Evolutionary conservation across 2,797 vertebrate genomes (phyloP).

Genomic region (Smutsia temminckii): DNA sequence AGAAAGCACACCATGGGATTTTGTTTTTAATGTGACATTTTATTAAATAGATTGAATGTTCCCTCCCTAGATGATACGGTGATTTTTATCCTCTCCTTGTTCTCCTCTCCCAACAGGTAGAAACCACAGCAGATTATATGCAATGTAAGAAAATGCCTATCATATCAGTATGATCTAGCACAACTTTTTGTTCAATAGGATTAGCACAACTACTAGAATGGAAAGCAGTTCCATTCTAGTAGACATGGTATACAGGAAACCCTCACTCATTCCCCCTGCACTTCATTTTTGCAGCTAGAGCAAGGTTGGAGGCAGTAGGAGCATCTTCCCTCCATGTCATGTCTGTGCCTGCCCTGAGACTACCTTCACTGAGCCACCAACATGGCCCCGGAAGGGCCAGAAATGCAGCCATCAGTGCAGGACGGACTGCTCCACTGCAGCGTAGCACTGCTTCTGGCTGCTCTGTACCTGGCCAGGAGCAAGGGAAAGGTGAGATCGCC

Average conservation of each 20-base stretch:
- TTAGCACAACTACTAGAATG: too few relatives aligned
- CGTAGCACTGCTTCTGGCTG: background rate
- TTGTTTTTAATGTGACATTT: constrained; percentile 5
- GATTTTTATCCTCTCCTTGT: background rate
- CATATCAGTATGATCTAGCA: background rate
- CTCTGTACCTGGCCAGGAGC: background rate
- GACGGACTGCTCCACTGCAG: background rate
- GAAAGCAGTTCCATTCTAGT: background rate
- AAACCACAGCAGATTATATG: constrained; percentile 17
- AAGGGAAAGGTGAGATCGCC: background rate
- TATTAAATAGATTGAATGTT: constrained; percentile 17
- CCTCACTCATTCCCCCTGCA: background rate
- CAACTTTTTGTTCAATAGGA: background rate
- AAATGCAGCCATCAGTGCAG: background rate
- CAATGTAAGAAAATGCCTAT: constrained; percentile 26
- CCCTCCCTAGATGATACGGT: background rate
- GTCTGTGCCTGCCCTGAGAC: background rate
- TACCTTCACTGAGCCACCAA: background rate
- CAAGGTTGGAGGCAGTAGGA: background rate
- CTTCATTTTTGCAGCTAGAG: background rate
- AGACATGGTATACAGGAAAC: background rate
- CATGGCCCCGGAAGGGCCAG: background rate
- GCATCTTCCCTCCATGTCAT: background rate
- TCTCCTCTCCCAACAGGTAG: background rate
- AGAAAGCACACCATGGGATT: background rate